Percentiles rank a stretch among this genome's conserved stretches.
Evolutionary conservation across 2,797 vertebrate genomes (phyloP).

Genomic region (Phoebastria nigripes): DNA sequence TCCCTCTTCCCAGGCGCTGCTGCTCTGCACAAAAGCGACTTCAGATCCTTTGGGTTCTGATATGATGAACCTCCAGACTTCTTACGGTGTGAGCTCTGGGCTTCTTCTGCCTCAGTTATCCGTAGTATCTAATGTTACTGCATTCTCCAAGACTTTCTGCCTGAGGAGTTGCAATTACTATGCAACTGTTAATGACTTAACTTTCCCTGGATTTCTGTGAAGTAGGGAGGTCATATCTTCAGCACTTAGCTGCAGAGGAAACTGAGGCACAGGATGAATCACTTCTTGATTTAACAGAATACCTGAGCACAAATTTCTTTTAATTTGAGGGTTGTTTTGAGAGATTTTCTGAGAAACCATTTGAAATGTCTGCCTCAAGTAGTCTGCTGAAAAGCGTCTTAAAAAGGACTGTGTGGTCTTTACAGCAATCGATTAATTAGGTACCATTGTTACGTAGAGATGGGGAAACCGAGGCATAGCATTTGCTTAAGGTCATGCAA

Average conservation of each 20-base stretch:
- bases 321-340: background rate
- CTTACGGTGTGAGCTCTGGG: background rate
- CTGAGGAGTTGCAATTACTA: background rate
- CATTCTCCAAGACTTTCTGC: background rate
- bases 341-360: background rate
- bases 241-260: background rate
- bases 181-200: background rate
- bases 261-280: background rate
- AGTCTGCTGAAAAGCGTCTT: background rate
- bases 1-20: background rate
- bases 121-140: background rate
- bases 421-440: background rate
- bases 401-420: background rate
- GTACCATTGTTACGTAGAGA: accelerated
- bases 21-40: background rate
- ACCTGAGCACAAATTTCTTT: background rate
- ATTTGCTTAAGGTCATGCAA: background rate
- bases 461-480: background rate
- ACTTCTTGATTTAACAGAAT: background rate
- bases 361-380: background rate
- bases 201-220: background rate
- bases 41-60: background rate
- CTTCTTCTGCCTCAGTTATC: background rate
- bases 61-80: background rate
- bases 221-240: background rate